These are phyloP conservation scores for Karalla daura DNA, from an alignment of 2,797 vertebrate genomes.

Conservation along the genomic window DNA sequence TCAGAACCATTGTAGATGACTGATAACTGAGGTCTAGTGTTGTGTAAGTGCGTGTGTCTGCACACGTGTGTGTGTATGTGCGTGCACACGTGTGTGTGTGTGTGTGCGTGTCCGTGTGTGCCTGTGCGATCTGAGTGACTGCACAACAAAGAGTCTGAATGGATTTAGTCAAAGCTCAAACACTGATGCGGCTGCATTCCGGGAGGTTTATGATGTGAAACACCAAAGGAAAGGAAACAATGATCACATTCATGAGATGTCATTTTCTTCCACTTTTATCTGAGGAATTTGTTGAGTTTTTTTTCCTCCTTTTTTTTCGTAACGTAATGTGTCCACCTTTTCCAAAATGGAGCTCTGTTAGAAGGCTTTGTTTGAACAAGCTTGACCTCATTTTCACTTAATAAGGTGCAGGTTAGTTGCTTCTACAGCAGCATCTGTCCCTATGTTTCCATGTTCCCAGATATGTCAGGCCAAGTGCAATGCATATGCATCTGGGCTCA, in stretches of 20 bases:
- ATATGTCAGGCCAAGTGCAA: neutral
- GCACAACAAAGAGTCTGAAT: constrained; percentile 82
- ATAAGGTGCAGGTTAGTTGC: constrained; percentile 30
- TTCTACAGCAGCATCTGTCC: constrained; percentile 12
- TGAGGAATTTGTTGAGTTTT: constrained; percentile 69
- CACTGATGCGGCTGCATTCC: constrained; percentile 83
- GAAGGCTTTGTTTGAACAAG: constrained; percentile 45
- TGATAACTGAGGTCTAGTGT: constrained; percentile 72
- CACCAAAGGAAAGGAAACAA: constrained; percentile 85
- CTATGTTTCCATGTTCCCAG: neutral
- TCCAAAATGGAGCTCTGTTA: constrained; percentile 57
- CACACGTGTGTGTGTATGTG: constrained; percentile 4
- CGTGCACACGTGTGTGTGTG: constrained; percentile 38
- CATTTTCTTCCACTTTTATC: constrained; percentile 83
- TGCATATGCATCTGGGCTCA: too few species aligned
- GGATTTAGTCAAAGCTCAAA: constrained; percentile 81
- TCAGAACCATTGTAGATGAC: constrained; percentile 69
- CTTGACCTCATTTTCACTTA: constrained; percentile 61
- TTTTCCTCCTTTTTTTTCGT: constrained; percentile 35
- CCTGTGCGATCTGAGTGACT: constrained; percentile 77
- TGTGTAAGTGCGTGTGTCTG: constrained; percentile 17
- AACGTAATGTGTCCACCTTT: constrained; percentile 65
- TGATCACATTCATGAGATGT: constrained; percentile 85
- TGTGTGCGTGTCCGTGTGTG: constrained; percentile 30
- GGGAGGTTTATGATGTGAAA: constrained; percentile 85